Base-by-base conservation (phyloP, 2,888 invertebrate genomes). In the Tridacna crocea region DNA sequence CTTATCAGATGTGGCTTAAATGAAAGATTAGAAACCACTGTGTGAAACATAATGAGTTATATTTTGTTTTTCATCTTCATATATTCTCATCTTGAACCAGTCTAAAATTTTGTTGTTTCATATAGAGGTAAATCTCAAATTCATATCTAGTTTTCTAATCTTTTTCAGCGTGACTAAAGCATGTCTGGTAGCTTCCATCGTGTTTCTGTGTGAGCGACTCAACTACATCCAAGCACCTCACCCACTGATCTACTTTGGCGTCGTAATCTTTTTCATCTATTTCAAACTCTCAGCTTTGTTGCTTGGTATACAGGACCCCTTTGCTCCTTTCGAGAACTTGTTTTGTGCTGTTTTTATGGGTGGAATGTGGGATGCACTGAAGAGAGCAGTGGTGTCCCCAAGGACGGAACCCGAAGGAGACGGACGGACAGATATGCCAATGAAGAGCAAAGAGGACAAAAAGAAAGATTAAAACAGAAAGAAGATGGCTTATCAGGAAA, bases 281-380 rank as follows among this genome's bases (percentile, higher is more conserved):
- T 98, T 99, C 95, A 98, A 97, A 96, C 95, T 99, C 84, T 98
- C 99, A 27, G 98, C 99, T 13, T 97, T 99, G 92, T 95, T 99
- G 80, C 96, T 99, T 91, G 98, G 99, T 89, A 99, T 99, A 92
- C 98, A 98, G 94, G 99, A 99, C 95, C 99, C 99, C 60, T 99
- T 99, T 95, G 96, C 98, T 92, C 99, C 99, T 19, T 98, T 99
- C 94, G 99, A 99, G 95, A 99, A 99, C 95, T 96, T 99, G 79
- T 97, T 98, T 95, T 99, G 99, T 94, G 98, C 99, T 27, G 95
- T 95, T 48, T 94, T 94, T 83, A 96, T 99, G 95, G 99, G 99
- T 61, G 99, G 99, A 77, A 97, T 99, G 94, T 99, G 99, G 98
- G 99, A 99, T 95, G 98, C 98, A 58, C 95, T 99, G 92, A 97